Evolutionary conservation across 2,888 invertebrate species (phyloP).

Genomic region (Brachyptera putata): DNA sequence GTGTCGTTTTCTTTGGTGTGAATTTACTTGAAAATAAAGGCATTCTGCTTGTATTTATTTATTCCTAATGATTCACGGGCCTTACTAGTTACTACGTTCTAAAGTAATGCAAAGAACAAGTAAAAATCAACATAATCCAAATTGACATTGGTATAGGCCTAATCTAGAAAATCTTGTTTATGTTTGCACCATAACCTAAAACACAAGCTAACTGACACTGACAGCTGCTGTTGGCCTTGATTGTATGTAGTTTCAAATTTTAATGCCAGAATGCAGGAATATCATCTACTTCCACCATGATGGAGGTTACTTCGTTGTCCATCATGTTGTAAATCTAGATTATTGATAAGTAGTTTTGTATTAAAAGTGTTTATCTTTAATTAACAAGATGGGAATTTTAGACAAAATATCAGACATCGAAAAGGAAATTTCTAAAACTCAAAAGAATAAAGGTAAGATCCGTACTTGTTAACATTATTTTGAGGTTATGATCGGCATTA

Average conservation of each 20-base stretch:
- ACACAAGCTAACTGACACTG: too few relatives aligned
- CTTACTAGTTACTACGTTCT: too few relatives aligned
- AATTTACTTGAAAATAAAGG: slow-evolving; percentile 65
- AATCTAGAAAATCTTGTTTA: not conserved
- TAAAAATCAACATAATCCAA: too few relatives aligned
- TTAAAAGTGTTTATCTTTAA: not conserved
- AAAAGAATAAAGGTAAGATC: slow-evolving; percentile 95
- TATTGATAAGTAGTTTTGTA: too few relatives aligned
- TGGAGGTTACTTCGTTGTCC: not conserved
- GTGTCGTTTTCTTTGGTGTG: slow-evolving; percentile 60
- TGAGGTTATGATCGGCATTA: not conserved
- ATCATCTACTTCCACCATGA: not conserved
- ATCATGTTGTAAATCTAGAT: not conserved
- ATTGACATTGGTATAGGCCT: too few relatives aligned
- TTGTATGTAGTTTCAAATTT: too few relatives aligned
- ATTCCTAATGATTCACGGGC: too few relatives aligned
- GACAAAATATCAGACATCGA: slow-evolving; percentile 99
- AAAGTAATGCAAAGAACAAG: too few relatives aligned
- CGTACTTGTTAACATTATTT: not conserved
- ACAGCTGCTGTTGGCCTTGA: too few relatives aligned
- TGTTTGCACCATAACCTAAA: not conserved
- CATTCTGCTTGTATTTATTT: slow-evolving; percentile 44
- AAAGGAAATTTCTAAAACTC: slow-evolving; percentile 95
- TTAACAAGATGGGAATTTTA: slow-evolving; percentile 83
- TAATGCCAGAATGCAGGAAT: not conserved